Evolutionary conservation across 2,797 vertebrate genomes (phyloP).

Genomic region (Spea hammondii): DNA sequence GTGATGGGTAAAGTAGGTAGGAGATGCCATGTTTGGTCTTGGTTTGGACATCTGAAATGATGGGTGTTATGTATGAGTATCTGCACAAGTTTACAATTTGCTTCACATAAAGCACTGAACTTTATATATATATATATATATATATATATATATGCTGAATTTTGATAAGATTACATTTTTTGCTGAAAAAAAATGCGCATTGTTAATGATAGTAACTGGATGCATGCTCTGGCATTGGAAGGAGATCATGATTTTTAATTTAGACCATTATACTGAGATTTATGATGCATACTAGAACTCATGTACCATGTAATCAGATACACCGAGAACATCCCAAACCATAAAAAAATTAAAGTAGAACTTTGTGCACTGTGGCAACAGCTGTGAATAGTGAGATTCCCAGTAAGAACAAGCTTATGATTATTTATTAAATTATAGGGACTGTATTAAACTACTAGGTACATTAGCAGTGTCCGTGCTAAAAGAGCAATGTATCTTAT

Average conservation of each 20-base stretch:
- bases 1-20: too few species aligned
- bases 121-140: too few species aligned
- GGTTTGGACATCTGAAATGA: too few species aligned
- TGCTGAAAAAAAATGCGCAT: slow-evolving; percentile 36
- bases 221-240: slow-evolving; percentile 19
- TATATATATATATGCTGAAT: not conserved
- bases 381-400: slow-evolving; percentile 2
- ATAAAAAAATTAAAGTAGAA: slow-evolving; percentile 30
- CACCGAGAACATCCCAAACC: slow-evolving; percentile 33
- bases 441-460: too few species aligned
- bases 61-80: too few species aligned
- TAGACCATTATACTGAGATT: slow-evolving; percentile 46
- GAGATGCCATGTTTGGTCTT: too few species aligned
- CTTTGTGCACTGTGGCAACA: slow-evolving; percentile 9
- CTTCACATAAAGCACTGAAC: too few species aligned
- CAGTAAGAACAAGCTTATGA: too few species aligned
- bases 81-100: too few species aligned
- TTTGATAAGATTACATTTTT: not conserved
- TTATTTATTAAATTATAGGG: too few species aligned
- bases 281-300: slow-evolving; percentile 45
- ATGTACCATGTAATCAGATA: slow-evolving; percentile 42
- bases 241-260: slow-evolving; percentile 24
- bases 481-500: too few species aligned
- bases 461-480: too few species aligned
- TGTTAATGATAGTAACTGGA: slow-evolving; percentile 52